phyloP scores from a whole-genome alignment of 2,797 vertebrate species.

The Pseudocheirus occidentalis region DNA sequence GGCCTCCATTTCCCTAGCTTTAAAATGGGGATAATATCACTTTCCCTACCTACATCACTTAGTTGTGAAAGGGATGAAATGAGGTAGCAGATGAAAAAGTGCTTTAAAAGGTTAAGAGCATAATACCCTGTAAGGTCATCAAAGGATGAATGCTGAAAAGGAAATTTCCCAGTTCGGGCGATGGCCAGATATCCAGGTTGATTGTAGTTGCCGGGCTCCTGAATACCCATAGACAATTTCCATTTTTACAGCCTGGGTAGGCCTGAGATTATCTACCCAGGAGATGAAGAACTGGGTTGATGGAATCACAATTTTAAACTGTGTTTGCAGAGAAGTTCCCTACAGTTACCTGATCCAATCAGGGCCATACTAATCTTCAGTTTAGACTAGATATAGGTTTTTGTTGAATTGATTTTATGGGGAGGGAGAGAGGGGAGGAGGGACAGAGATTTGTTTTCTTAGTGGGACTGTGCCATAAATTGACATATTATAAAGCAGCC shows the following conservation, averaged over 20 bases:
- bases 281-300: background rate
- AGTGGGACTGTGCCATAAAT: background rate
- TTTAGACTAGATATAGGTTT: background rate
- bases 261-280: background rate
- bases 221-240: background rate
- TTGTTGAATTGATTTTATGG: constrained; percentile 22
- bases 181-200: background rate
- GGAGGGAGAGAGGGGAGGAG: background rate
- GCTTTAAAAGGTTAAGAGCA: background rate
- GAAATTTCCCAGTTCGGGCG: background rate
- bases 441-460: constrained; percentile 12
- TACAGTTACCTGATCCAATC: background rate
- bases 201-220: background rate
- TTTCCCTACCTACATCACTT: background rate
- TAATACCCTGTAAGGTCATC: background rate
- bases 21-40: background rate
- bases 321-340: constrained; percentile 8
- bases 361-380: background rate
- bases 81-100: background rate
- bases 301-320: background rate
- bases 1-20: background rate
- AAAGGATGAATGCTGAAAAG: background rate
- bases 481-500: constrained; percentile 20
- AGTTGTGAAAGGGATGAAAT: background rate
- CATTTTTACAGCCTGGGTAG: constrained; percentile 2